Evolutionary conservation across 2,888 invertebrate species (phyloP), one percentile per base, ranked within the genome.

Genomic region (Dryobotodes eremita): DNA sequence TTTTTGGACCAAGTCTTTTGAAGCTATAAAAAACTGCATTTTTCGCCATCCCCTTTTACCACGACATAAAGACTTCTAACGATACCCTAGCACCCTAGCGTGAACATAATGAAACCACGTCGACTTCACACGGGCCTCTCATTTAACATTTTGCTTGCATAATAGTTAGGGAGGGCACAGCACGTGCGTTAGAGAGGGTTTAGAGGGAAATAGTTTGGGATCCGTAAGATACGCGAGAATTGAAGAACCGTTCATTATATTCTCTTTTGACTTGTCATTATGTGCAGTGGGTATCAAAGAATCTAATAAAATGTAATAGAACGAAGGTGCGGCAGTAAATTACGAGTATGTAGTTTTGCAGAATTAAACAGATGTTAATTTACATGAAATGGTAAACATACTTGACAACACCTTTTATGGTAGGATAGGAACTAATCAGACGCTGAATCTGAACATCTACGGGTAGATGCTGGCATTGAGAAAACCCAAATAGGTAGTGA

Each of bases 131-230:
- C 71, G 79, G 79, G 26, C 62, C 75, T 75, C 68, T 53, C 80
- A 85, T 80, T 86, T 75, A 74, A 83, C 72, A 82, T 88, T 83
- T 79, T 68, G 75, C 79, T 83, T 77, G 71, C 78, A 74, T 75
- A 79, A 83, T 82, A 79, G 83, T 82, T 83, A 66, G 84, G 80
- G 88, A 82, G 86, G 74, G 75, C 61, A 62, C 17, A 75, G 82
- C 84, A 88, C 84, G 83, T 87, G 86, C 71, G 11, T n/a, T 59
- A 53, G 10, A 20, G 53, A 80, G 73, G 80, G 82, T 46, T 68
- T 66, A 48, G 75, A 83, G 78, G 65, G 59, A 84, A 77, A 31
- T 69, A 68, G 36, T 79, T 68, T 69, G 80, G 82, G 77, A 80
- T 84, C 84, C 80, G 62, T 46, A 50, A 62, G 20, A 48, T 17